Conservation (phyloP, 2,888 invertebrate genomes). For the Lithophane semibrunnea region DNA sequence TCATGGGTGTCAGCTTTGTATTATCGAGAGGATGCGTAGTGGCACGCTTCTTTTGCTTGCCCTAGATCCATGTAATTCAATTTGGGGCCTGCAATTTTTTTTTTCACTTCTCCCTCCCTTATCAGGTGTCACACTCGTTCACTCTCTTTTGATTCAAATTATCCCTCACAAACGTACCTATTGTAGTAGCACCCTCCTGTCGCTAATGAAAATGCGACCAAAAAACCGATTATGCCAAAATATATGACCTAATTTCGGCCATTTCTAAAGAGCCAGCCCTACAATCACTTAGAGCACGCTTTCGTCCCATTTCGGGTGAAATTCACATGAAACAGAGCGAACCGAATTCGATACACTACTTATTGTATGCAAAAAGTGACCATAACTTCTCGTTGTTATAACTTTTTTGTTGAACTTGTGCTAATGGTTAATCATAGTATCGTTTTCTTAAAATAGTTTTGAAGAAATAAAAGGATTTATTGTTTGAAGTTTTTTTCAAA, state of each 20-base stretch:
- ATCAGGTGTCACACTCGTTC: not conserved
- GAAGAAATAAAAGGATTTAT: slow-evolving; percentile 9
- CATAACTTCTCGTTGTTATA: slow-evolving; percentile 32
- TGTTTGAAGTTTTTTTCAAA: slow-evolving; percentile 7
- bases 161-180: not conserved
- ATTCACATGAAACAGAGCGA: slow-evolving; percentile 63
- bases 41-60: not conserved
- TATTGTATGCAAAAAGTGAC: slow-evolving; percentile 54
- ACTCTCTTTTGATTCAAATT: not conserved
- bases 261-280: slow-evolving; percentile 18
- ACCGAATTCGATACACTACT: slow-evolving; percentile 42
- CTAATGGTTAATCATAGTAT: slow-evolving; percentile 41
- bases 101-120: not conserved
- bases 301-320: slow-evolving; percentile 50
- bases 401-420: slow-evolving; percentile 33
- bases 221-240: not conserved
- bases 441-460: slow-evolving; percentile 33
- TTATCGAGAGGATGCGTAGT: not conserved
- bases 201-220: not conserved
- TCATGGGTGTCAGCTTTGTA: not conserved
- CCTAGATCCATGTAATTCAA: not conserved
- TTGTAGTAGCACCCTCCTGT: not conserved
- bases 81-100: too few relatives aligned
- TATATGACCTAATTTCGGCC: too few relatives aligned
- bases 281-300: slow-evolving; percentile 27